These are phyloP conservation scores for Altica lythri DNA, from an alignment of 2,888 invertebrate species.

Conservation along the genomic window DNA sequence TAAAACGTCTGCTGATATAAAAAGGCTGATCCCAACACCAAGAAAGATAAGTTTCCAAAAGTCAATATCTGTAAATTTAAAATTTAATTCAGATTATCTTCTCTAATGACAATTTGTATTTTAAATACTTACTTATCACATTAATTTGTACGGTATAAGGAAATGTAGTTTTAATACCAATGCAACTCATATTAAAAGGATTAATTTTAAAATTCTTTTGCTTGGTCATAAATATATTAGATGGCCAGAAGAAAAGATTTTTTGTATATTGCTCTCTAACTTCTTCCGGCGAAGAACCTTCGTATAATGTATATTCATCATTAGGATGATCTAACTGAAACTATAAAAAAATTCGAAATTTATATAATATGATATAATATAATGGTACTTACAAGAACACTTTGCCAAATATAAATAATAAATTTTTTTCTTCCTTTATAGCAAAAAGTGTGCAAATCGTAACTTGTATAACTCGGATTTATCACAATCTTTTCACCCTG, in stretches of 20 bases:
- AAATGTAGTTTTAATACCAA: constrained; percentile 70
- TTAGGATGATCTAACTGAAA: constrained; percentile 65
- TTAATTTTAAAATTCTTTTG: constrained; percentile 66
- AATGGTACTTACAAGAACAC: constrained; percentile 65
- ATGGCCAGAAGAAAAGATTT: constrained; percentile 71
- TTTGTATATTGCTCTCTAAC: constrained; percentile 70
- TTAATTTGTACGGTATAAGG: constrained; percentile 66
- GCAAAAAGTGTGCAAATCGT: constrained; percentile 68
- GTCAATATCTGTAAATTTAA: constrained; percentile 68
- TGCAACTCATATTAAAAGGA: constrained; percentile 73
- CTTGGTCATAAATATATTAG: constrained; percentile 67
- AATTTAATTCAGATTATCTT: neutral
- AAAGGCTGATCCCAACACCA: constrained; percentile 68
- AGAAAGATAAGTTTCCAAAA: constrained; percentile 72
- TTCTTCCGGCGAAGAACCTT: constrained; percentile 67
- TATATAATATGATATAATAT: neutral
- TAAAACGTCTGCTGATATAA: constrained; percentile 71
- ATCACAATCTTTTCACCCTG: constrained; percentile 37
- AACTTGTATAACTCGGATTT: constrained; percentile 18
- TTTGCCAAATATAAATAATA: constrained; percentile 72
- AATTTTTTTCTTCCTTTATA: constrained; percentile 71
- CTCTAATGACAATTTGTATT: neutral
- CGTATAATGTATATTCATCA: constrained; percentile 73
- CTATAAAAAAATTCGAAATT: constrained; percentile 29
- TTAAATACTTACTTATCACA: constrained; percentile 62